phyloP scores from a whole-genome alignment of 1,140 invertebrate genomes.

The Drepana arcuata region DNA sequence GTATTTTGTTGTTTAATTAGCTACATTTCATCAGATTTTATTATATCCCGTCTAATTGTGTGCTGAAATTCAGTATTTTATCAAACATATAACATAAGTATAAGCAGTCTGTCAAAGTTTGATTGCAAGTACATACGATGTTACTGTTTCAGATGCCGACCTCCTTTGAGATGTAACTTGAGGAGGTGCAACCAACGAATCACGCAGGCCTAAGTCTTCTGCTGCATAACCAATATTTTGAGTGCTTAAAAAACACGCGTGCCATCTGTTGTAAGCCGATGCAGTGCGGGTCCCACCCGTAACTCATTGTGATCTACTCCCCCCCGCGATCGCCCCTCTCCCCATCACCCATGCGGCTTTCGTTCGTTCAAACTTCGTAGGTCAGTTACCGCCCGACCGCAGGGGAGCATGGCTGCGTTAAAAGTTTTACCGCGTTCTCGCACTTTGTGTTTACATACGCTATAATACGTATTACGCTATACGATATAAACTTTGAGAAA shows the following conservation, averaged over 20 bases:
- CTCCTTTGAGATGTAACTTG: constrained; percentile 60
- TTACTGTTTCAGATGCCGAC: constrained; percentile 43
- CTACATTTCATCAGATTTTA: too few relatives aligned
- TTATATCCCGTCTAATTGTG: too few relatives aligned
- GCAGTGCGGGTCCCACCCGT: constrained; percentile 60
- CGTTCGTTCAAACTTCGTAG: constrained; percentile 72
- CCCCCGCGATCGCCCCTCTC: constrained; percentile 32
- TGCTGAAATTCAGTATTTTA: too few relatives aligned
- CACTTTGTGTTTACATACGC: constrained; percentile 65
- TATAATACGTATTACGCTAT: constrained; percentile 45
- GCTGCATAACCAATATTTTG: constrained; percentile 62
- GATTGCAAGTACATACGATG: constrained; percentile 12
- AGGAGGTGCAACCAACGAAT: constrained; percentile 51
- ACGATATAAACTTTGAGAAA: constrained; percentile 37
- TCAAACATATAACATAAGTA: too few relatives aligned
- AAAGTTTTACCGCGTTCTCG: constrained; percentile 62
- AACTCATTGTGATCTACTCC: constrained; percentile 34
- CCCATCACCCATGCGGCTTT: constrained; percentile 65
- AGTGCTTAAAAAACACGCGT: constrained; percentile 63
- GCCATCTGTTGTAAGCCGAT: constrained; percentile 68
- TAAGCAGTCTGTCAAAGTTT: too few relatives aligned
- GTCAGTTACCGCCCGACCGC: constrained; percentile 72
- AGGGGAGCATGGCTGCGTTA: constrained; percentile 69
- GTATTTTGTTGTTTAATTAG: too few relatives aligned
- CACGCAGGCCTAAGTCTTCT: constrained; percentile 62